A percentile compares a stretch with the other conserved stretches of the same genome.
These are phyloP conservation scores for Ambastaia sidthimunki DNA, from an alignment of 2,797 vertebrate genomes.

Conservation along the genomic window DNA sequence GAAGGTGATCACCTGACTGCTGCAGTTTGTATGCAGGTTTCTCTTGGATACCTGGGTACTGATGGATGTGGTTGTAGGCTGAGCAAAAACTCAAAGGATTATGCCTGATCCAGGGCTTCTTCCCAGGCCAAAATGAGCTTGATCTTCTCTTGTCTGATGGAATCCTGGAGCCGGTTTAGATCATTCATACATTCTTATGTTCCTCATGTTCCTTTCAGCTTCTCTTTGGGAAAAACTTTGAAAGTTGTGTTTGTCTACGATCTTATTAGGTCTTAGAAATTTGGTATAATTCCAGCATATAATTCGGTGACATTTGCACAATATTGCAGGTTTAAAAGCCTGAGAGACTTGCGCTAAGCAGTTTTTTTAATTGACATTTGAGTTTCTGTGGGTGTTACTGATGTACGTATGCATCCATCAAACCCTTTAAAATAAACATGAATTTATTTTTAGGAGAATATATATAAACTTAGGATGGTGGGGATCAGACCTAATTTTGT, in stretches of 20 bases:
- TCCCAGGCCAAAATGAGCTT: background rate
- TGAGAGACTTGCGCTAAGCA: no score
- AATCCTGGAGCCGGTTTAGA: background rate
- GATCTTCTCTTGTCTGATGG: background rate
- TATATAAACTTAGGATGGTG: background rate
- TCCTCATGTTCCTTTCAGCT: background rate
- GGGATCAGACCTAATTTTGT: background rate
- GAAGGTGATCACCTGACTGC: conserved; percentile 17
- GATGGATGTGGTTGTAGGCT: conserved; percentile 8
- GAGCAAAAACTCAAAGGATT: conserved; percentile 21
- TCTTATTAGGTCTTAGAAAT: background rate
- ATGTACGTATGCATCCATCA: background rate
- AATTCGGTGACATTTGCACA: background rate
- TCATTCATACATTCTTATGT: background rate
- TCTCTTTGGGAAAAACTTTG: conserved; percentile 3
- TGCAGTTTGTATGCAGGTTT: conserved; percentile 24
- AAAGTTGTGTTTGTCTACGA: background rate
- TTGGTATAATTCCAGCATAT: no score
- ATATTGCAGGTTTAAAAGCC: background rate
- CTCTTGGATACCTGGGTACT: background rate
- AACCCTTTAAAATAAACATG: background rate
- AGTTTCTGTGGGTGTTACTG: background rate
- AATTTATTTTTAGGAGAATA: background rate
- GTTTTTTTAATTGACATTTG: background rate
- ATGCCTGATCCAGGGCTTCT: background rate